Evolutionary conservation across 2,113 vertebrate genomes (phyloP).

Genomic region (Brachyistius frenatus): DNA sequence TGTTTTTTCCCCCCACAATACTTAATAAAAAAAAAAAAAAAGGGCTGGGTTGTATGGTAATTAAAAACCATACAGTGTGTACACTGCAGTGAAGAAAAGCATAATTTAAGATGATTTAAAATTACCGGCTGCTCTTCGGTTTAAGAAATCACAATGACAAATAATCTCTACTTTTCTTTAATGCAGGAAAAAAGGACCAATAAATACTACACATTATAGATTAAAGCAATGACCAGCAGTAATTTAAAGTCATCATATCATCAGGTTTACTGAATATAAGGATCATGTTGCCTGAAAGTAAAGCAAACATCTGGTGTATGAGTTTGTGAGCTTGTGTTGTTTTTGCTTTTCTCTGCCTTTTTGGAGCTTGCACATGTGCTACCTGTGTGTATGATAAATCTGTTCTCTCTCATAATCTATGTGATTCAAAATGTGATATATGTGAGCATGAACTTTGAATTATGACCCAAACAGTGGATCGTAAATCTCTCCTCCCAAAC

Average conservation of each 20-base stretch:
- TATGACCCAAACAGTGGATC: constrained; percentile 82
- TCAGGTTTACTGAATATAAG: constrained; percentile 26
- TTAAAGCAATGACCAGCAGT: constrained; percentile 46
- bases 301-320: constrained; percentile 73
- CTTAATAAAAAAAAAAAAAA: constrained; percentile 19
- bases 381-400: constrained; percentile 86
- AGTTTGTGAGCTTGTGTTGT: constrained; percentile 68
- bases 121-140: not conserved
- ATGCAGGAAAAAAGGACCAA: constrained; percentile 8
- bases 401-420: constrained; percentile 85
- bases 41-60: not conserved
- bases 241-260: constrained; percentile 50
- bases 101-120: constrained; percentile 8
- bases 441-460: constrained; percentile 88
- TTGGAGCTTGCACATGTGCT: constrained; percentile 77
- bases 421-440: constrained; percentile 87
- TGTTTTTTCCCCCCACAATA: not conserved
- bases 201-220: constrained; percentile 28
- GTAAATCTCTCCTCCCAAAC: constrained; percentile 86
- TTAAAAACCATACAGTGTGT: constrained; percentile 2
- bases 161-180: constrained; percentile 27
- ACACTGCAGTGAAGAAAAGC: constrained; percentile 24
- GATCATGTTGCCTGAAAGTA: constrained; percentile 50
- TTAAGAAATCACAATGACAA: constrained; percentile 29
- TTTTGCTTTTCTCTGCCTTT: constrained; percentile 73